These are phyloP conservation scores for Telmatochromis brachygnathus DNA, from an alignment of 2,113 vertebrate genomes.

Conservation along the genomic window DNA sequence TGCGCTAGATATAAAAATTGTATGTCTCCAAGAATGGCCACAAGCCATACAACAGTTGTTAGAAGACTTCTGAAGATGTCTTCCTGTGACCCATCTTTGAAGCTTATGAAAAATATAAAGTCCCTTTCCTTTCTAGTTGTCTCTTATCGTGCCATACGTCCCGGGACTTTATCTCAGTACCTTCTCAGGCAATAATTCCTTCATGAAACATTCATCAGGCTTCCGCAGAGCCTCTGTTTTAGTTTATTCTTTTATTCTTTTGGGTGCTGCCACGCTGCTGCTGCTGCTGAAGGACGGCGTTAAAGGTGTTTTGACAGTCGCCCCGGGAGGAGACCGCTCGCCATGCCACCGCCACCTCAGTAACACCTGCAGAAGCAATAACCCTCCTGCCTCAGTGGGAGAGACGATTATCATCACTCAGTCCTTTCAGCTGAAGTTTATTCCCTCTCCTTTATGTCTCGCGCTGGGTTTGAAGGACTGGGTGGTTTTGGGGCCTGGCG, in stretches of 20 bases:
- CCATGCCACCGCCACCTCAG: background rate
- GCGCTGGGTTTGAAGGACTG: background rate
- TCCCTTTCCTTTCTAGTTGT: background rate
- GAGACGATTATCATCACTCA: background rate
- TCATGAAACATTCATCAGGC: conserved; percentile 19
- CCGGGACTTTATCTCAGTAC: background rate
- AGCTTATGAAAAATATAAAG: background rate
- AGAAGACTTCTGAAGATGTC: background rate
- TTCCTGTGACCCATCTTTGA: background rate
- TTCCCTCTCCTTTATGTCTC: background rate
- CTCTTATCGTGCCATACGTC: background rate
- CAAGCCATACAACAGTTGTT: background rate
- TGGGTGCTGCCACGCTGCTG: background rate
- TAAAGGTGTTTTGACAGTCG: conserved; percentile 6
- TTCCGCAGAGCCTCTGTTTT: background rate
- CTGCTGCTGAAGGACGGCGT: background rate
- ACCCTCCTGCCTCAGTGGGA: background rate
- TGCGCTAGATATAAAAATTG: conserved; percentile 7
- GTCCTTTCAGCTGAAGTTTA: background rate
- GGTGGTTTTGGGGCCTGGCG: background rate
- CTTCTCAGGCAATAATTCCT: background rate
- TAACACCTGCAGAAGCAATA: background rate
- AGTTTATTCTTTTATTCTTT: background rate
- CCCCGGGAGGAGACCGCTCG: background rate
- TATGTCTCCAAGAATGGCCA: background rate